A percentile compares a stretch with the other conserved stretches of the same genome.
phyloP scores from a whole-genome alignment of 2,888 invertebrate species.

The Atethmia centrago region DNA sequence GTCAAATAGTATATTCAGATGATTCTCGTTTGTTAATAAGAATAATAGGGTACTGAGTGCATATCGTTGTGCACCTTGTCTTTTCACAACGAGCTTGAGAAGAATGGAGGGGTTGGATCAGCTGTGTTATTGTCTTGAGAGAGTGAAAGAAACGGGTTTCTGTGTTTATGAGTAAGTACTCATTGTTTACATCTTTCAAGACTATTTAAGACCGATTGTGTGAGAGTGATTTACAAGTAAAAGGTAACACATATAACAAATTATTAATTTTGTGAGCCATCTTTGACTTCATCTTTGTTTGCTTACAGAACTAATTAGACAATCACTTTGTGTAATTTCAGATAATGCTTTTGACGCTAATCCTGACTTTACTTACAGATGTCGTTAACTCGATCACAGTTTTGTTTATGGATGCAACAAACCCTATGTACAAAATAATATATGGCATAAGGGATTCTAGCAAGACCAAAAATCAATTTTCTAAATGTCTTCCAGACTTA shows the following conservation, averaged over 20 bases:
- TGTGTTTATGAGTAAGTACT: conserved; percentile 1
- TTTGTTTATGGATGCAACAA: neutral
- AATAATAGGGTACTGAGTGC: conserved; percentile 53
- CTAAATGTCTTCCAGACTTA: conserved; percentile 53
- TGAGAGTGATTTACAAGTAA: neutral
- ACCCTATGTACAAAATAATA: neutral
- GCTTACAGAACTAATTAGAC: neutral
- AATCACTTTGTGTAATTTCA: neutral
- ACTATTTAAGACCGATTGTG: neutral
- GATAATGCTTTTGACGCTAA: neutral
- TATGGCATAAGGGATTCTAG: neutral
- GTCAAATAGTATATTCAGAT: conserved; percentile 58
- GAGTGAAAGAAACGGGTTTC: conserved; percentile 39
- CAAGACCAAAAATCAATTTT: conserved; percentile 16
- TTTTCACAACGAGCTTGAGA: conserved; percentile 31
- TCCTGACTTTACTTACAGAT: neutral
- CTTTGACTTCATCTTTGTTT: neutral
- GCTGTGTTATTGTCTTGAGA: conserved; percentile 37
- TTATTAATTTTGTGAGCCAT: neutral
- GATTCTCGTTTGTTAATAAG: conserved; percentile 48
- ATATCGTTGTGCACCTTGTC: conserved; percentile 52
- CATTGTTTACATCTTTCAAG: conserved; percentile 2
- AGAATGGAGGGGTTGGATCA: conserved; percentile 34
- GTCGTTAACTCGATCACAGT: neutral
- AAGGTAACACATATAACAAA: neutral